Evolutionary conservation across 2,888 invertebrate species (phyloP).

Genomic region (Euzetes globulus): DNA sequence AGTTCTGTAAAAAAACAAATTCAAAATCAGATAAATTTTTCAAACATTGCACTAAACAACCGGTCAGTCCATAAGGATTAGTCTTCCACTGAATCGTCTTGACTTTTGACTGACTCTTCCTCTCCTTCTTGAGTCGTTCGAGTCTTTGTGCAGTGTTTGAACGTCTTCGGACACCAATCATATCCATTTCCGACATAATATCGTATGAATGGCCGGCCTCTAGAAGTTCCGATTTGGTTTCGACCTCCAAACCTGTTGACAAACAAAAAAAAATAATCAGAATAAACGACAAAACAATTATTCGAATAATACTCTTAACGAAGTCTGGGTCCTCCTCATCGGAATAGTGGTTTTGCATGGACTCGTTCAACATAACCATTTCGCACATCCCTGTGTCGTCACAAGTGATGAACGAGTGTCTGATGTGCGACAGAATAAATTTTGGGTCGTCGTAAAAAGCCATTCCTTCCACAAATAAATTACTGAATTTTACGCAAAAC

Average conservation of each 20-base stretch:
- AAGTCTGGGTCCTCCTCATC: conserved; percentile 49
- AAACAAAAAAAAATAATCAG: neutral
- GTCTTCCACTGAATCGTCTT: conserved; percentile 45
- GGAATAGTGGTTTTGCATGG: neutral
- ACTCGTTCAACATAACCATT: conserved; percentile 74
- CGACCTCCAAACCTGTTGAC: conserved; percentile 31
- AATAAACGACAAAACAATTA: neutral
- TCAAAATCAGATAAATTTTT: neutral
- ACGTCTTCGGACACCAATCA: conserved; percentile 56
- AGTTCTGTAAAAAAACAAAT: conserved; percentile 31
- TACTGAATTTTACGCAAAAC: too few relatives aligned
- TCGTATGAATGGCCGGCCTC: conserved; percentile 64
- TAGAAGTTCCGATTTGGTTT: conserved; percentile 45
- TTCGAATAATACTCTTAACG: neutral
- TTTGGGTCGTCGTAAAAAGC: conserved; percentile 88
- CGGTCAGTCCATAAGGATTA: neutral
- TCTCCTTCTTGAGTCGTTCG: conserved; percentile 78
- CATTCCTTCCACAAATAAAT: conserved; percentile 54
- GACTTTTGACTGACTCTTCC: conserved; percentile 54
- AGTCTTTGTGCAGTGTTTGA: conserved; percentile 81
- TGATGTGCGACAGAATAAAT: conserved; percentile 83
- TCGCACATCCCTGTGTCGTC: conserved; percentile 90
- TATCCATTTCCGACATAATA: conserved; percentile 59
- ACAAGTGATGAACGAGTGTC: conserved; percentile 87
- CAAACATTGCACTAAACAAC: neutral